A percentile compares a stretch with the other conserved stretches of the same genome.
phyloP scores from a whole-genome alignment of 1,140 invertebrate genomes.

The Pseudomyrmex sp. region DNA sequence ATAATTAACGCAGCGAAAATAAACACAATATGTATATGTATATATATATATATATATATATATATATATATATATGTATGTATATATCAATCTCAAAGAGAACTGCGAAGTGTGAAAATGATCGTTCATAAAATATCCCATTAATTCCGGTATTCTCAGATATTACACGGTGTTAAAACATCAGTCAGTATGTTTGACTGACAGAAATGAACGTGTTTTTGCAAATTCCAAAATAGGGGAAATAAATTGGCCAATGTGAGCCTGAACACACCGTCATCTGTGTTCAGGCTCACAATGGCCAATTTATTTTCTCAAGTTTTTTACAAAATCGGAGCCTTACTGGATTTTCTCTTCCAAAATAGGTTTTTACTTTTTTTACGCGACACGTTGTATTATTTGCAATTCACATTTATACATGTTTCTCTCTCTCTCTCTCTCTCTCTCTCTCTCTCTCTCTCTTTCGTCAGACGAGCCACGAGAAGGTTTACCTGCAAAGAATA shows the following conservation, averaged over 20 bases:
- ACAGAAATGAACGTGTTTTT: neutral
- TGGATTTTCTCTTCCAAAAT: too few relatives aligned
- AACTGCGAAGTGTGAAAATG: too few relatives aligned
- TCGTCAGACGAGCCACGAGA: too few relatives aligned
- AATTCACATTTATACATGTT: neutral
- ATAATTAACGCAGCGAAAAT: neutral
- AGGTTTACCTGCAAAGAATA: constrained; percentile 67
- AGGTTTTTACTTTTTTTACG: neutral
- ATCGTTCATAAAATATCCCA: neutral
- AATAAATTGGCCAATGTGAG: too few relatives aligned
- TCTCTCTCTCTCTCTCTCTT: too few relatives aligned
- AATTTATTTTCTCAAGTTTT: too few relatives aligned
- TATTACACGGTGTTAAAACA: neutral
- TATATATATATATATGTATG: too few relatives aligned
- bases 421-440: constrained; percentile 9
- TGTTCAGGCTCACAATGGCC: too few relatives aligned
- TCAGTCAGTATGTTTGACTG: neutral
- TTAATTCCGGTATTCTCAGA: neutral
- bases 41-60: too few relatives aligned
- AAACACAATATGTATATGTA: neutral
- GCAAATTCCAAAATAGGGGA: neutral
- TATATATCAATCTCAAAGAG: too few relatives aligned
- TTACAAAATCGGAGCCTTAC: too few relatives aligned
- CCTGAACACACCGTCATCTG: too few relatives aligned
- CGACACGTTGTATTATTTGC: neutral